Base-by-base conservation (phyloP, 2,888 invertebrate species). In the Zonitis immaculata region DNA sequence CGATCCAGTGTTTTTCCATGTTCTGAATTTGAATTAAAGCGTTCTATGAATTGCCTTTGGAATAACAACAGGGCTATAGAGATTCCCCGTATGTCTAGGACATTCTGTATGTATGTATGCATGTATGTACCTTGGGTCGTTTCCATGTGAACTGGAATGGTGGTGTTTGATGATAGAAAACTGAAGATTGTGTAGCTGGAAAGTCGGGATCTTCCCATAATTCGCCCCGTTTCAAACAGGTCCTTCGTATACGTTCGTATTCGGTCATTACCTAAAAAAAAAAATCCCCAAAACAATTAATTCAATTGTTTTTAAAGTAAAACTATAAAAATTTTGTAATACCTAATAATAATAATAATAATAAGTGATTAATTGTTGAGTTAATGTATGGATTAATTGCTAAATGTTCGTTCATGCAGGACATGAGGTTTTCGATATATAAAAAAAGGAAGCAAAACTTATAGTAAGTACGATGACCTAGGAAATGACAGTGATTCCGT, bases 131-230 rank as follows among this genome's bases (percentile, higher is more conserved):
- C 82, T 86, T 87, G 2, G 91, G 87, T 66, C 95, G 80, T 71
- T 89, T 93, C 94, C 95, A 95, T 56, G 87, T 86, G 71, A 95
- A 95, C 68, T 91, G 87, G 75, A 93, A 93, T 0, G 93, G 91
- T n/a, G 94, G 94, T 11, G 91, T 92, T 76, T 94, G 93, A 76
- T 94, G 91, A 74, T 95, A 94, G 74, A 94, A 95, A 6, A 94
- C 91, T 1, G 93, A 93, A 5, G 88, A 80, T 76, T 93, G 93
- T 7, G 87, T 86, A 3, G 93, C 91, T 3, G 91, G 89, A 77
- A 95, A 95, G 74, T 93, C 93, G 0, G 91, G 89, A 77, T 95
- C 95, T 76, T 93, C 92, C 90, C 91, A 94, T 16, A 91, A 80
- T 72, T 87, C 85, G 35, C 86, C 87, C 63, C 86, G 83, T 77